Percentiles rank a stretch among this genome's conserved stretches.
Conservation (phyloP, 2,888 invertebrate genomes). For the Oscheius onirici region DNA sequence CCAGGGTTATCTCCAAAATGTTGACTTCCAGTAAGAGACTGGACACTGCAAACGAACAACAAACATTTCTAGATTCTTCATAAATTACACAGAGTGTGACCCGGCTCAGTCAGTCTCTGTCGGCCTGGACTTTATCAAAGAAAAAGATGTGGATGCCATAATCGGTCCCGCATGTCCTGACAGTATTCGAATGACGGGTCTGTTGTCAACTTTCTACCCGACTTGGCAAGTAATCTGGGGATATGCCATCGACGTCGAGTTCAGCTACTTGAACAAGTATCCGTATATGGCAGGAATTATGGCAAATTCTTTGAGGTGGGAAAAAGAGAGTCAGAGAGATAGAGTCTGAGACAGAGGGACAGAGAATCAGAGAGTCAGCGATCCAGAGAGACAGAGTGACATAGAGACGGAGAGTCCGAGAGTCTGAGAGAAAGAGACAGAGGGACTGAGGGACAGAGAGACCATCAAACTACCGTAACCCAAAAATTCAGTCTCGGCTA, state of each 20-base stretch:
- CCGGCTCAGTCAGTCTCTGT: conserved; percentile 32
- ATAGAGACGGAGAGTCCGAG: no score
- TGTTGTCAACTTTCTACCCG: conserved; percentile 35
- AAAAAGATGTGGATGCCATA: conserved; percentile 52
- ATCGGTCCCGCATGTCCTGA: conserved; percentile 57
- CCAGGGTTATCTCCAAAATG: conserved; percentile 33
- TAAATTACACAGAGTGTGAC: conserved; percentile 48
- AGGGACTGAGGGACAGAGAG: no score
- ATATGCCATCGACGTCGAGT: conserved; percentile 36
- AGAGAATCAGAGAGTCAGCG: neutral
- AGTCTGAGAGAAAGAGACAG: no score
- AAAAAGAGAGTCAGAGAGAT: neutral
- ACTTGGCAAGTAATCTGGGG: conserved; percentile 46
- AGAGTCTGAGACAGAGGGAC: neutral
- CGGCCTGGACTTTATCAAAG: conserved; percentile 48
- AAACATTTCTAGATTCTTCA: conserved; percentile 33
- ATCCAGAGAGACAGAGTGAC: neutral
- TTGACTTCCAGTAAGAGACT: conserved; percentile 41
- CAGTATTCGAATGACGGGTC: conserved; percentile 38
- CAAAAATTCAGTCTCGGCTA: conserved; percentile 40
- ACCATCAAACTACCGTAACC: neutral
- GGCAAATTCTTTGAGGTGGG: conserved; percentile 34
- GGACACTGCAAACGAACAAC: neutral
- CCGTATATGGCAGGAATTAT: conserved; percentile 39
- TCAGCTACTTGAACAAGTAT: conserved; percentile 35